Evolutionary conservation across 2,113 vertebrate species (phyloP).

Genomic region (Bos indicus): DNA sequence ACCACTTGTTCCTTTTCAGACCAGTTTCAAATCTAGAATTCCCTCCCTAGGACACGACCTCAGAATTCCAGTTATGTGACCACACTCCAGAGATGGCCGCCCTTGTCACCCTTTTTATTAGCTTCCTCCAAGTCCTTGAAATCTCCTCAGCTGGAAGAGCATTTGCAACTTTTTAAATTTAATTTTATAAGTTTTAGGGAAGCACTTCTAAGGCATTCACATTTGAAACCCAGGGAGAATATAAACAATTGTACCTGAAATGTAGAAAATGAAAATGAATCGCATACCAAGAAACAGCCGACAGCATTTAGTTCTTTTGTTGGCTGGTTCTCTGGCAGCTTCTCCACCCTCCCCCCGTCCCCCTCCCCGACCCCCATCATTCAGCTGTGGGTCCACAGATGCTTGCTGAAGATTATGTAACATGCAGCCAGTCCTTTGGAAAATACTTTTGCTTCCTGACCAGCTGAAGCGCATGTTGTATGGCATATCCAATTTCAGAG

Average conservation of each 20-base stretch:
- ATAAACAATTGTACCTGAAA: not conserved
- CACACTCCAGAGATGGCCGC: not conserved
- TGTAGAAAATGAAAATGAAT: not conserved
- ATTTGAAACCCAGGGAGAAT: not conserved
- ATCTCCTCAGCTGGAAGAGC: not conserved
- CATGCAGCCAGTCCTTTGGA: not conserved
- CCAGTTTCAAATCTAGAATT: not conserved
- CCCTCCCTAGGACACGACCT: not conserved
- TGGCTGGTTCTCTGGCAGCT: not conserved
- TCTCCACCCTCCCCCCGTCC: not conserved
- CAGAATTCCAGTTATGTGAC: not conserved
- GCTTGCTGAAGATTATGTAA: not conserved
- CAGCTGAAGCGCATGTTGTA: not conserved
- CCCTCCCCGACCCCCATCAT: fast-evolving
- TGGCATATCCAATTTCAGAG: not conserved
- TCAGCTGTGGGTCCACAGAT: not conserved
- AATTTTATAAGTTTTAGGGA: not conserved
- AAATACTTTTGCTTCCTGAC: not conserved
- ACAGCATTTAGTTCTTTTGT: not conserved
- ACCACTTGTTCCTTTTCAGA: not conserved
- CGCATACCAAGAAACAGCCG: not conserved
- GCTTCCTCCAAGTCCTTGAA: not conserved
- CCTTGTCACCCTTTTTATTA: not conserved
- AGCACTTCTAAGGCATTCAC: not conserved
- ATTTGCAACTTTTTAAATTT: not conserved